Conservation (phyloP, 1,140 invertebrate genomes). For the Zaprionus taronus region DNA sequence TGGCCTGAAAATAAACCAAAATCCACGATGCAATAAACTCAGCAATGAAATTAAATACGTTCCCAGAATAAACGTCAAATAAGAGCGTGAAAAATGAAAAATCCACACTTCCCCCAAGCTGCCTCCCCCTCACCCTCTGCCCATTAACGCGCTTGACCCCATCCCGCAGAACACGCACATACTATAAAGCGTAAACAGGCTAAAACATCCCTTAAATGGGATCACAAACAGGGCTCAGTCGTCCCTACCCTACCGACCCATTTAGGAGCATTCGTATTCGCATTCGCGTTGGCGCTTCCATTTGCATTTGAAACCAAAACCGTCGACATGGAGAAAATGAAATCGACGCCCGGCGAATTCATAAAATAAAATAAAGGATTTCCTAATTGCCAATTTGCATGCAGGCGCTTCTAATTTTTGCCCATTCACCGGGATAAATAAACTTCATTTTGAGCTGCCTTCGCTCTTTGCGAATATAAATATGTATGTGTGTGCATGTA, state of each 20-base stretch:
- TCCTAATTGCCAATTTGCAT: slow-evolving; percentile 81
- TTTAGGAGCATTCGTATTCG: slow-evolving; percentile 19
- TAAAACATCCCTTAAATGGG: slow-evolving; percentile 29
- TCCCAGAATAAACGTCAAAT: slow-evolving; percentile 64
- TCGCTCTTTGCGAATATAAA: slow-evolving; percentile 12
- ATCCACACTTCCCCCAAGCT: neutral
- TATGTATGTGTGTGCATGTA: neutral
- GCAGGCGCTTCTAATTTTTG: slow-evolving; percentile 77
- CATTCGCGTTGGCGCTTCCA: slow-evolving; percentile 31
- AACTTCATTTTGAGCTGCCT: slow-evolving; percentile 65
- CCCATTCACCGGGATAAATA: slow-evolving; percentile 75
- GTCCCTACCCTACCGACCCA: neutral
- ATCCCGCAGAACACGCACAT: slow-evolving; percentile 6
- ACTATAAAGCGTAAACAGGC: slow-evolving; percentile 27
- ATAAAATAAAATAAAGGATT: slow-evolving; percentile 81
- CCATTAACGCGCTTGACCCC: too few species aligned
- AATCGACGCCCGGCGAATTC: slow-evolving; percentile 66
- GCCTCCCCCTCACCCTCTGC: slow-evolving; percentile 1
- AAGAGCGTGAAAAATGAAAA: slow-evolving; percentile 66
- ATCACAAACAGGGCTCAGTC: neutral
- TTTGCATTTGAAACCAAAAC: slow-evolving; percentile 68
- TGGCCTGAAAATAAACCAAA: slow-evolving; percentile 40
- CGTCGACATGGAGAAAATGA: slow-evolving; percentile 61
- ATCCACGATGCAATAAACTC: slow-evolving; percentile 37
- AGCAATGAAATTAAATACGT: slow-evolving; percentile 74